phyloP scores from a whole-genome alignment of 2,888 invertebrate genomes.

The Seladonia tumulorum region DNA sequence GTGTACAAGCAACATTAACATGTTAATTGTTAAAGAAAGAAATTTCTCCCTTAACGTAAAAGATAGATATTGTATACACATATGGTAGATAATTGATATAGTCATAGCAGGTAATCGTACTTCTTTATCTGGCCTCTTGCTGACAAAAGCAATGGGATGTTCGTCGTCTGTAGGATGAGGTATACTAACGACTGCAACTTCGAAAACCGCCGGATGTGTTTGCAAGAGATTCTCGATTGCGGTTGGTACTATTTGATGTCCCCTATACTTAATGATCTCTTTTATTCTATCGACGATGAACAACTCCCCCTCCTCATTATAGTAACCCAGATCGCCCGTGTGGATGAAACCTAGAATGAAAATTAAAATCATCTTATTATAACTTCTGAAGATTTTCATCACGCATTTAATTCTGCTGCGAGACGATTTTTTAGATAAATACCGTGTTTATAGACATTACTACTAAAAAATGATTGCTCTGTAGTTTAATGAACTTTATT shows the following conservation, averaged over 20 bases:
- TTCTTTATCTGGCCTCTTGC: constrained; percentile 52
- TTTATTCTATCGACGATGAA: constrained; percentile 79
- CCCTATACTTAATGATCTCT: constrained; percentile 79
- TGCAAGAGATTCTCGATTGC: constrained; percentile 77
- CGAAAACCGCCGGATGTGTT: constrained; percentile 75
- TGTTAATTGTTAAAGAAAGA: too few relatives aligned
- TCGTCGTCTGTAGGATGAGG: constrained; percentile 75
- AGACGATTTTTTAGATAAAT: too few relatives aligned
- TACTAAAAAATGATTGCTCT: too few relatives aligned
- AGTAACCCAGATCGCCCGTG: constrained; percentile 79
- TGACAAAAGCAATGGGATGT: constrained; percentile 79
- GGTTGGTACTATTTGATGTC: constrained; percentile 76
- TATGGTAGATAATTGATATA: too few relatives aligned
- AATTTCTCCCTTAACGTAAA: too few relatives aligned
- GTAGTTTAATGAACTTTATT: too few relatives aligned
- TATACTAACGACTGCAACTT: constrained; percentile 76
- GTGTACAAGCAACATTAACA: too few relatives aligned
- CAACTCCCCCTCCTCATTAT: constrained; percentile 76
- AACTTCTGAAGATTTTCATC: too few relatives aligned
- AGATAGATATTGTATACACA: too few relatives aligned
- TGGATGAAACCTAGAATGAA: constrained; percentile 76
- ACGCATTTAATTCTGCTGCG: too few relatives aligned
- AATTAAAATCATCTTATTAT: neutral
- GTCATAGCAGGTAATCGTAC: constrained; percentile 56
- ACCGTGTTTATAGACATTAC: too few relatives aligned